Percentiles rank a stretch among this genome's conserved stretches.
These are phyloP conservation scores for Steatocranus sp. DNA, from an alignment of 2,797 vertebrate species.

Conservation along the genomic window DNA sequence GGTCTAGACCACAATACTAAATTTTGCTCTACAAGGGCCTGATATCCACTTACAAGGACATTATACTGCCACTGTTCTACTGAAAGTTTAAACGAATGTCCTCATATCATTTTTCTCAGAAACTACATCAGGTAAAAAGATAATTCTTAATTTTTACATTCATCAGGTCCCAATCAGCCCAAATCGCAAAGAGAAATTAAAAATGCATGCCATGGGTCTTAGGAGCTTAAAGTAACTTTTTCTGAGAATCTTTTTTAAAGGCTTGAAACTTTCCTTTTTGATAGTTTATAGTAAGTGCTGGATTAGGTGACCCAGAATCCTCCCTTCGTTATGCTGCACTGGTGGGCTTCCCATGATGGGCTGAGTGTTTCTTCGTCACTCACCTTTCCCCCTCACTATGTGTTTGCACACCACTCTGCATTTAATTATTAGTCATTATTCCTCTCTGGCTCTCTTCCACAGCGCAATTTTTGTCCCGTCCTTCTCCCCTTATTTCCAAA, in stretches of 20 bases:
- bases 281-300: neutral
- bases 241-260: neutral
- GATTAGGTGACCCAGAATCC: neutral
- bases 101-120: neutral
- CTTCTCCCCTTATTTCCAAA: neutral
- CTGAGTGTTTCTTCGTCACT: neutral
- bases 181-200: neutral
- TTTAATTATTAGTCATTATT: neutral
- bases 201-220: neutral
- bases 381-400: neutral
- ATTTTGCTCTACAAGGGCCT: neutral
- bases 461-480: neutral
- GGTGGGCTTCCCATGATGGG: neutral
- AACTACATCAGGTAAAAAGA: neutral
- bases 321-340: neutral
- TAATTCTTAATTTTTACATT: neutral
- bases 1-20: neutral
- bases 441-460: neutral
- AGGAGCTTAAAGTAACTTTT: neutral
- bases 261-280: neutral
- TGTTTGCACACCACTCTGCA: neutral
- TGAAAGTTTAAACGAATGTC: neutral
- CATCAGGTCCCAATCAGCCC: neutral
- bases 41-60: neutral
- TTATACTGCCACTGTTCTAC: neutral